A percentile compares a stretch with the other conserved stretches of the same genome.
Conservation (phyloP, 2,113 vertebrate genomes). For the Microcebus murinus region DNA sequence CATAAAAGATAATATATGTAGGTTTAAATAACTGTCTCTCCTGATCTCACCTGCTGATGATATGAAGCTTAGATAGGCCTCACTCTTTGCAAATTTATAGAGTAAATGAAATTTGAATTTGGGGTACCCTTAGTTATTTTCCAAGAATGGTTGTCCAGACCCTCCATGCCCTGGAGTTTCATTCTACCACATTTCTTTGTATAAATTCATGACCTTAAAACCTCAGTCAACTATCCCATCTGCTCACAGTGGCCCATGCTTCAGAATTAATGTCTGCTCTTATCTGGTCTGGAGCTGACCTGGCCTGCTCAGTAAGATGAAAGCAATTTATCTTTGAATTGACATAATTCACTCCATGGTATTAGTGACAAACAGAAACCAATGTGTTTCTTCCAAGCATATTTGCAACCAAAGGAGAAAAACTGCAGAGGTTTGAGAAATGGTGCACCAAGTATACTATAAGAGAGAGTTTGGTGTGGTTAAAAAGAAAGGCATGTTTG, state of each 20-base stretch:
- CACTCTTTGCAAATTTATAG: neutral
- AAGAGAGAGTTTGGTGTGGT: neutral
- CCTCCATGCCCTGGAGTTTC: neutral
- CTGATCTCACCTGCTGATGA: neutral
- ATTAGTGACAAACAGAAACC: neutral
- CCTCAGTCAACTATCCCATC: neutral
- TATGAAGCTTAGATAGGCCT: neutral
- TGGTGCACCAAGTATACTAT: rapidly evolving
- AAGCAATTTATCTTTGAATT: neutral
- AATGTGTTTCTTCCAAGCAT: neutral
- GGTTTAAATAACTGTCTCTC: neutral
- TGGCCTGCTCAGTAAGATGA: neutral
- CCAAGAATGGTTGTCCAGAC: neutral
- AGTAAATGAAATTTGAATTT: neutral
- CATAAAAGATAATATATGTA: neutral
- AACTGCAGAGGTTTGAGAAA: neutral
- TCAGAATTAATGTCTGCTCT: neutral
- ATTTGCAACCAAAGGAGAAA: neutral
- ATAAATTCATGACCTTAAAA: neutral
- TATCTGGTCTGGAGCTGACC: neutral
- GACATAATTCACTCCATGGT: neutral
- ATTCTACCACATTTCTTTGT: neutral
- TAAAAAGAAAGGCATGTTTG: neutral
- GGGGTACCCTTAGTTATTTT: neutral
- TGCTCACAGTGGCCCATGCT: rapidly evolving